A percentile compares a stretch with the other conserved stretches of the same genome.
phyloP scores from a whole-genome alignment of 92 coral and sea anemone species.

The Epizoanthus scotinus region DNA sequence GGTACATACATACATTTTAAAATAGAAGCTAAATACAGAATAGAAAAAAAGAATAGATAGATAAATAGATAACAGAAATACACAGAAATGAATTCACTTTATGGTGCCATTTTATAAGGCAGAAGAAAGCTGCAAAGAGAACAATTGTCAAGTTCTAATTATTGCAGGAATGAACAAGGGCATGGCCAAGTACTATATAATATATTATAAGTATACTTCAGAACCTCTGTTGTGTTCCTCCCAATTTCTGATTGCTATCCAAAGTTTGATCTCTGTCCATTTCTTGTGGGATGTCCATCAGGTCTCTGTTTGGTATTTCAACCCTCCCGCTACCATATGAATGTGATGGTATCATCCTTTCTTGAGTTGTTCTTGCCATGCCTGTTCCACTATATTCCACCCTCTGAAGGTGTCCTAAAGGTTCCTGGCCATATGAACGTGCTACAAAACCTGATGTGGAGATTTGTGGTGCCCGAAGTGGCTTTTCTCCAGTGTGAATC shows the following conservation, averaged over 20 bases:
- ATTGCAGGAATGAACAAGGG: no score
- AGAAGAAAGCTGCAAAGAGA: no score
- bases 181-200: no score
- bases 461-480: neutral
- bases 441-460: conserved; percentile 5
- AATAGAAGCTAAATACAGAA: no score
- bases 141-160: no score
- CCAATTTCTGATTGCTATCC: neutral
- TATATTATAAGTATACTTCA: neutral
- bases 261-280: neutral
- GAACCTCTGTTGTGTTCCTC: conserved; percentile 7
- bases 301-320: neutral
- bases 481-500: conserved; percentile 3
- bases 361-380: neutral
- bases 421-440: neutral
- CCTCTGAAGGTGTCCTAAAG: neutral
- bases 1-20: no score
- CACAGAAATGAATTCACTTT: no score
- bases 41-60: no score
- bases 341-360: neutral
- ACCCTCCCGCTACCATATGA: neutral
- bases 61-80: no score
- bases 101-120: no score
- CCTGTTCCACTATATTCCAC: neutral
- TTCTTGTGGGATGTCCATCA: neutral